phyloP scores from a whole-genome alignment of 2,797 vertebrate genomes.

The Scleropages formosus region DNA sequence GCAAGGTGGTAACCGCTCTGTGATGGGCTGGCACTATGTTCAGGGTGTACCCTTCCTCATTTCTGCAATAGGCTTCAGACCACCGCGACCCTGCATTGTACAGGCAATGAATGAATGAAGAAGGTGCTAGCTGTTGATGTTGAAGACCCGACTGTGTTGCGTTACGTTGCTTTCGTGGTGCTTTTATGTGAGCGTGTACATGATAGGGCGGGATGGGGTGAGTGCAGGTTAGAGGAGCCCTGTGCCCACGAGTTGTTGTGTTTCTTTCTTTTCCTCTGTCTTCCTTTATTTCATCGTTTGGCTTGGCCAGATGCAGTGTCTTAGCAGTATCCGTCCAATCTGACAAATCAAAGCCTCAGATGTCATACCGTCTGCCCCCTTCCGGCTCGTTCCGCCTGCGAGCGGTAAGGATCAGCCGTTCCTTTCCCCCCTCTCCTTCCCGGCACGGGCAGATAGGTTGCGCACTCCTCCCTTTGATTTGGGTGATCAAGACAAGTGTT shows the following conservation, averaged over 20 bases:
- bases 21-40: too few species aligned
- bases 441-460: slow-evolving; percentile 13
- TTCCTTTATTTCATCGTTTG: background rate
- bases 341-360: slow-evolving; percentile 31
- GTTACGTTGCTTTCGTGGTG: background rate
- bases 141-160: too few species aligned
- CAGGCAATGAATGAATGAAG: too few species aligned
- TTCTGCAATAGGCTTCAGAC: too few species aligned
- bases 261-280: background rate
- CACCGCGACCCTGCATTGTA: too few species aligned
- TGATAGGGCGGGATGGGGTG: background rate
- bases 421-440: background rate
- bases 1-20: too few species aligned
- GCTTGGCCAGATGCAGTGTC: background rate
- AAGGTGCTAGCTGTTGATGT: too few species aligned
- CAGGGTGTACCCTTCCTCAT: too few species aligned
- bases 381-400: slow-evolving; percentile 41
- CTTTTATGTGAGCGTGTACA: background rate
- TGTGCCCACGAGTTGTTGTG: background rate
- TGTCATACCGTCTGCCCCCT: slow-evolving; percentile 26
- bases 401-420: background rate
- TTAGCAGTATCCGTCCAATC: background rate
- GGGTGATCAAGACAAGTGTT: slow-evolving; percentile 38
- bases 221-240: too few species aligned
- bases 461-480: slow-evolving; percentile 23